Conservation (phyloP, 2,113 vertebrate genomes). For the Microtus ochrogaster region DNA sequence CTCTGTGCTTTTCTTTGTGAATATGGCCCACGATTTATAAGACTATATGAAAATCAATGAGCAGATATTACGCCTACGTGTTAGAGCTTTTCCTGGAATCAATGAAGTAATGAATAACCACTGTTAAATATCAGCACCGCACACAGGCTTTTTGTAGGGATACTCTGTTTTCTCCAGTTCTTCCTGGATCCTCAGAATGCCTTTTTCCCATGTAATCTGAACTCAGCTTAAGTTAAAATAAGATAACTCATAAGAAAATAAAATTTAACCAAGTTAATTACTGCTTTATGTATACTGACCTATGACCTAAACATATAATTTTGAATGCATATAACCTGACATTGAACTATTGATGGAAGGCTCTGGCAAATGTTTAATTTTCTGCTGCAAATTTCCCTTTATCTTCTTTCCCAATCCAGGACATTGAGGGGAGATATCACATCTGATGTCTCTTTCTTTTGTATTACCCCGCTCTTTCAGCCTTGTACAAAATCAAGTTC, state of each 20-base stretch:
- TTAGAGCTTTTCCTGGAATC: background rate
- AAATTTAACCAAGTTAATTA: background rate
- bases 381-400: background rate
- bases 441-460: background rate
- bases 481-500: slow-evolving; percentile 24
- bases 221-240: slow-evolving; percentile 1
- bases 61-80: background rate
- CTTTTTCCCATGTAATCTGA: background rate
- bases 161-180: background rate
- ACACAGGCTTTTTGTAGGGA: background rate
- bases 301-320: background rate
- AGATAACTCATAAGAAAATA: background rate
- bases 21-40: background rate
- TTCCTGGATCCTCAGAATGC: background rate
- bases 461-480: background rate
- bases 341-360: background rate
- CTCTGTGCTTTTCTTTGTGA: background rate
- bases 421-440: background rate
- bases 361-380: slow-evolving; percentile 15
- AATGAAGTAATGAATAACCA: background rate
- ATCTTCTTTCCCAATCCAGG: background rate
- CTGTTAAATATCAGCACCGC: background rate
- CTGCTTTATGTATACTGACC: background rate
- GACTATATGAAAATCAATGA: background rate
- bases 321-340: background rate